These are phyloP conservation scores for Mimachlamys varia DNA, from an alignment of 2,888 invertebrate species.

Conservation along the genomic window DNA sequence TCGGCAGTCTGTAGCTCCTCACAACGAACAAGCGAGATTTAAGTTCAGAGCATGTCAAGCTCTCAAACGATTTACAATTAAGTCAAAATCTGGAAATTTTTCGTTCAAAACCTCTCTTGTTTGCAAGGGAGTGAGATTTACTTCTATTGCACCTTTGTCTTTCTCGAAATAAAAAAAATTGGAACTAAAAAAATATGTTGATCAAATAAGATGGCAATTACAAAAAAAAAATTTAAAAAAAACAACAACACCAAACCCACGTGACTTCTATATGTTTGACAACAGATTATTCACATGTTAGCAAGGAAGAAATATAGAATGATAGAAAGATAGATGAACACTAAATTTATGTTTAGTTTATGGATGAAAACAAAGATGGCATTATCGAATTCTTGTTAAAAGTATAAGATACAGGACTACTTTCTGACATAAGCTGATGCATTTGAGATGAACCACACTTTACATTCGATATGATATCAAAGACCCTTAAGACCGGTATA, in stretches of 20 bases:
- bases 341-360: neutral
- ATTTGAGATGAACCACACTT: neutral
- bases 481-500: neutral
- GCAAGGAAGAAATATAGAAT: neutral
- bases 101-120: neutral
- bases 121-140: neutral
- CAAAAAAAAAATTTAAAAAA: too few relatives aligned
- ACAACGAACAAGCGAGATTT: neutral
- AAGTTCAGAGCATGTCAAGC: neutral
- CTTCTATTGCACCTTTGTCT: neutral
- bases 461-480: neutral
- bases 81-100: neutral
- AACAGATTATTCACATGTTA: neutral
- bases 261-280: neutral
- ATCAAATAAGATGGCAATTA: neutral
- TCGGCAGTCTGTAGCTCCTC: neutral
- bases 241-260: too few relatives aligned
- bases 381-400: neutral
- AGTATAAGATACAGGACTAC: neutral
- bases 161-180: neutral
- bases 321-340: neutral
- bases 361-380: neutral
- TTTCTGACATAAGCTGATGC: neutral
- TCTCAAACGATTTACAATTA: neutral
- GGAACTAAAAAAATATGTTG: neutral